Percentiles rank a stretch among this genome's conserved stretches.
These are phyloP conservation scores for Sinocyclocheilus rhinocerous DNA, from an alignment of 2,113 vertebrate species.

Conservation along the genomic window DNA sequence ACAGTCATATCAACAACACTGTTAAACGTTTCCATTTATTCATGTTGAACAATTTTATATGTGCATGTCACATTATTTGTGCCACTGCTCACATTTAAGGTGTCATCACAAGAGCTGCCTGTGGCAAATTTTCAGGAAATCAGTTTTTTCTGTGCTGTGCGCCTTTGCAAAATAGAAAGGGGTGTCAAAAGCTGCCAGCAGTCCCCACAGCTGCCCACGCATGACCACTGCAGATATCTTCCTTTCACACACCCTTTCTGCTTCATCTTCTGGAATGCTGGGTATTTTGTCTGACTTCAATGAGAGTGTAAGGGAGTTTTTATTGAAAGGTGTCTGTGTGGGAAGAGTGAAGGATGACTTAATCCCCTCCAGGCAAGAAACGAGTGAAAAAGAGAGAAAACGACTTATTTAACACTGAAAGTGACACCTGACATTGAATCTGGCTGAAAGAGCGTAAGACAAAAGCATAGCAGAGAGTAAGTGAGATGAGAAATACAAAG, in stretches of 20 bases:
- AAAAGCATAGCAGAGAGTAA: conserved; percentile 42
- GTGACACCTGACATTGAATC: conserved; percentile 75
- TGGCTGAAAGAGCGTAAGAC: conserved; percentile 64
- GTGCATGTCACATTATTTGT: not conserved
- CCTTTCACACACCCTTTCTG: conserved; percentile 49
- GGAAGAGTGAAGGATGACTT: conserved; percentile 34
- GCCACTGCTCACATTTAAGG: not conserved
- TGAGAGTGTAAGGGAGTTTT: conserved; percentile 35
- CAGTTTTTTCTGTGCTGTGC: conserved; percentile 7
- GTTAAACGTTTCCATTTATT: not conserved
- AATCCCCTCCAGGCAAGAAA: conserved; percentile 59
- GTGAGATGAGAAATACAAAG: conserved; percentile 60
- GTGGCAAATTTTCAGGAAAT: not conserved
- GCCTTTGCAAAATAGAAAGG: conserved; percentile 62
- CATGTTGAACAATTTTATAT: not conserved
- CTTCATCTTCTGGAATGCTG: conserved; percentile 10
- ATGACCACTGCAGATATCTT: conserved; percentile 61
- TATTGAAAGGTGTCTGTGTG: conserved; percentile 52
- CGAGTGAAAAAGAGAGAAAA: conserved; percentile 54
- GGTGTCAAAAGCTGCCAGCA: conserved; percentile 54
- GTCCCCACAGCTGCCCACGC: conserved; percentile 54
- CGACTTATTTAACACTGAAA: conserved; percentile 71
- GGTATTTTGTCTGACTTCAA: conserved; percentile 45
- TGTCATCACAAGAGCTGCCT: not conserved
- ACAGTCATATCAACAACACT: not conserved